These are phyloP conservation scores for Synergus itoensis DNA, from an alignment of 2,888 invertebrate species.

Conservation along the genomic window DNA sequence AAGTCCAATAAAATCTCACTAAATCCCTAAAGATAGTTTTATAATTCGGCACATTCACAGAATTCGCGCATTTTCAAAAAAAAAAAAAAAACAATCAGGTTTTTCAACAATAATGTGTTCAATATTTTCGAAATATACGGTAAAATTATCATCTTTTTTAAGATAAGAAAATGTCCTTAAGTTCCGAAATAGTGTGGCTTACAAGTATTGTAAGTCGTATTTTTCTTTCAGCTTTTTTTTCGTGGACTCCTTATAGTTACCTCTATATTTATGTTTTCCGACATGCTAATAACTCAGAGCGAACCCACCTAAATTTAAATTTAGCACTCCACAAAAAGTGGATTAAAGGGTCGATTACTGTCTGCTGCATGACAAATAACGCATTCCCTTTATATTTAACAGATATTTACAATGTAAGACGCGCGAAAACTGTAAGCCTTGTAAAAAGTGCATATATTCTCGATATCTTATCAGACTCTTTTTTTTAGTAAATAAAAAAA, in stretches of 20 bases:
- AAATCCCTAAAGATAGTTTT: too few relatives aligned
- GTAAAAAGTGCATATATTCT: background rate
- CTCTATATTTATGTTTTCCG: slow-evolving; percentile 18
- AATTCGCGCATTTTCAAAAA: too few relatives aligned
- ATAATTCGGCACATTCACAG: too few relatives aligned
- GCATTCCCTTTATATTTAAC: too few relatives aligned
- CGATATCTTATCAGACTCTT: background rate
- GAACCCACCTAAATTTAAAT: slow-evolving; percentile 23
- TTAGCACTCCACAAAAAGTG: slow-evolving; percentile 28
- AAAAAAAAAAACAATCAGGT: too few relatives aligned
- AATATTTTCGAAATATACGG: too few relatives aligned
- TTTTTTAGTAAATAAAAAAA: background rate
- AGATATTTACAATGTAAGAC: background rate
- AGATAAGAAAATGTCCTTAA: too few relatives aligned
- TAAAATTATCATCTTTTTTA: too few relatives aligned
- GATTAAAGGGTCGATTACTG: slow-evolving; percentile 25
- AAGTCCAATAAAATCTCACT: too few relatives aligned
- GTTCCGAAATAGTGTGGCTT: background rate
- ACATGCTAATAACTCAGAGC: slow-evolving; percentile 3
- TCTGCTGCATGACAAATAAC: slow-evolving; percentile 12
- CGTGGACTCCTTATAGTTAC: background rate
- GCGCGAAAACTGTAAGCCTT: background rate
- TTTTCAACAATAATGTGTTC: too few relatives aligned
- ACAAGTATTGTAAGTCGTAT: background rate
- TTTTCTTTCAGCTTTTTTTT: slow-evolving; percentile 11